Evolutionary conservation across 2,113 vertebrate species (phyloP).

Genomic region (Colinus virginianus): DNA sequence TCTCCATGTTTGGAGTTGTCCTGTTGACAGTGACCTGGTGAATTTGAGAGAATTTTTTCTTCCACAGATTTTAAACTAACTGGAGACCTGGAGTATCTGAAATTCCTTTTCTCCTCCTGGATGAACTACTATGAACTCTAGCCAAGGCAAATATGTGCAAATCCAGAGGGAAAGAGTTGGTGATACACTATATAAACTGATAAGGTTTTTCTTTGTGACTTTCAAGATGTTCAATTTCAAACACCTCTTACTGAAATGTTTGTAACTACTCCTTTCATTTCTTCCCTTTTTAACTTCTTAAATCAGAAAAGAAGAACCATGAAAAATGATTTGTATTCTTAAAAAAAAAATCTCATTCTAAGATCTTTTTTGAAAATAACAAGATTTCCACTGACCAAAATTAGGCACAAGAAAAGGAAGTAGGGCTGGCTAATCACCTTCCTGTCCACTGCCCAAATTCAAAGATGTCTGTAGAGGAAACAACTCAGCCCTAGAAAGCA

Average conservation of each 20-base stretch:
- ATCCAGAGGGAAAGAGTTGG: background rate
- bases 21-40: background rate
- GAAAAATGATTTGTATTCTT: background rate
- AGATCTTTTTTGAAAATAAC: background rate
- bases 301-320: background rate
- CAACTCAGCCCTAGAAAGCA: background rate
- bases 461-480: background rate
- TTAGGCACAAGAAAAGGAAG: background rate
- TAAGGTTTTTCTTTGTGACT: background rate
- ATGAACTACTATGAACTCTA: background rate
- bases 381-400: background rate
- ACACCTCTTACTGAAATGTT: background rate
- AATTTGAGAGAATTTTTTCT: background rate
- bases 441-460: background rate
- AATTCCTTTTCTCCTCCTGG: background rate
- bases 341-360: background rate
- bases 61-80: background rate
- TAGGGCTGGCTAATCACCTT: background rate
- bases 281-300: background rate
- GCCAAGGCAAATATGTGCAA: background rate
- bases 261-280: background rate
- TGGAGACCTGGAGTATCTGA: background rate
- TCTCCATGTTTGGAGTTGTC: background rate
- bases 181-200: background rate
- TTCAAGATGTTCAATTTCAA: background rate